Evolutionary conservation across 2,888 invertebrate species (phyloP), one percentile per base, ranked within the genome.

Genomic region (Plebejus anna): DNA sequence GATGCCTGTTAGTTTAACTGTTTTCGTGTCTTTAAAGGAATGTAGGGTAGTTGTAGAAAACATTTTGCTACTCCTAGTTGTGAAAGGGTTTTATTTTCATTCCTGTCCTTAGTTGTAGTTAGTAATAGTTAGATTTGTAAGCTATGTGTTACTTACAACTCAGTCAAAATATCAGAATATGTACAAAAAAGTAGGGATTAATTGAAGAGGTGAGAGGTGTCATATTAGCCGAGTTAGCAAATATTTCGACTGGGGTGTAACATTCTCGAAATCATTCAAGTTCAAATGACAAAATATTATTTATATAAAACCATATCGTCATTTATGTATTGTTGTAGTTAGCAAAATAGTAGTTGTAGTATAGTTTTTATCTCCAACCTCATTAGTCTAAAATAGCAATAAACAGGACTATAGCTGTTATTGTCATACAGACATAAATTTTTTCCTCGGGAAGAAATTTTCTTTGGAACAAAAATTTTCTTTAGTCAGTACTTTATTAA

Each of bases 1-100:
- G 9, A 83, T 89, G 84, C 91, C 92, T 84, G 94, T 94, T 91
- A 92, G 91, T 91, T 84, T 28, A 36, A 42, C 11, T n/a, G 71
- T 61, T 61, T 13, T 11, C 11, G 13, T 55, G 16, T 55, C 4
- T 66, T 28, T 32, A 66, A 11, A 66, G 4, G 28, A 66, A 7
- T 36, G 42, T 42, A n/a, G 71, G 42, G 51, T 73, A 73, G 73
- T 55, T 36, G 16, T 51, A 66, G 66, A 66, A 66, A 66, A 66
- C 13, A 36, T 1, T 11, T 1, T 28, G 28, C 9, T 61, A 28
- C 11, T 13, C 5, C 32, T 66, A 66, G 66, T 32, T 32, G 13
- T 32, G 66, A 66, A 59, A 5, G 66, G 66, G 36, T 66, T 66
- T 66, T 66, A 66, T 66, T 66, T 66, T 36, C 32, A 13, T 36